A percentile compares a stretch with the other conserved stretches of the same genome.
Conservation (phyloP, 1,140 invertebrate species). For the Zeugodacus cucurbitae region DNA sequence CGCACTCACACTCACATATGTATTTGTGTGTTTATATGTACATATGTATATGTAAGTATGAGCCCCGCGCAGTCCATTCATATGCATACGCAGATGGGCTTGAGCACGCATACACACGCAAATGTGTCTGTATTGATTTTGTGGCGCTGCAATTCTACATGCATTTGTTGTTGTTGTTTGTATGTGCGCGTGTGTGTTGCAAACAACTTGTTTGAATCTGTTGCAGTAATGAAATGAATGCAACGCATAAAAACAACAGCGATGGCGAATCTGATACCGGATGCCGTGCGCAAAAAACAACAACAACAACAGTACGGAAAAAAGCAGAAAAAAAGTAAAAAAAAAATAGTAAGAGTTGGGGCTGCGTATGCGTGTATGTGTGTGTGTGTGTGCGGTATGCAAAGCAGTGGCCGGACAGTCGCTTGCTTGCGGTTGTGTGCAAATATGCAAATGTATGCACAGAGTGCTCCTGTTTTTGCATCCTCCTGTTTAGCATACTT, state of each 20-base stretch:
- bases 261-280: neutral
- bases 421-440: neutral
- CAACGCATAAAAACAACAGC: neutral
- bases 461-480: neutral
- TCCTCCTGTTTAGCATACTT: neutral
- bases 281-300: neutral
- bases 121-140: neutral
- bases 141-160: neutral
- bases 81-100: neutral
- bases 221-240: slow-evolving; percentile 17
- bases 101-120: neutral
- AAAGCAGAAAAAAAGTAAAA: neutral
- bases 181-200: neutral
- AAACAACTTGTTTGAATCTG: slow-evolving; percentile 32
- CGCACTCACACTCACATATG: too few species aligned
- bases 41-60: neutral
- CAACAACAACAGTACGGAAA: neutral
- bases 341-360: neutral
- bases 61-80: neutral
- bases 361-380: too few species aligned
- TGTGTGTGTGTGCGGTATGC: neutral
- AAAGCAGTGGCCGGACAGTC: neutral
- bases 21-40: too few species aligned
- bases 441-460: neutral
- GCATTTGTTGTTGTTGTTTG: neutral